These are phyloP conservation scores for Channallabes apus DNA, from an alignment of 2,797 vertebrate species.

Conservation along the genomic window DNA sequence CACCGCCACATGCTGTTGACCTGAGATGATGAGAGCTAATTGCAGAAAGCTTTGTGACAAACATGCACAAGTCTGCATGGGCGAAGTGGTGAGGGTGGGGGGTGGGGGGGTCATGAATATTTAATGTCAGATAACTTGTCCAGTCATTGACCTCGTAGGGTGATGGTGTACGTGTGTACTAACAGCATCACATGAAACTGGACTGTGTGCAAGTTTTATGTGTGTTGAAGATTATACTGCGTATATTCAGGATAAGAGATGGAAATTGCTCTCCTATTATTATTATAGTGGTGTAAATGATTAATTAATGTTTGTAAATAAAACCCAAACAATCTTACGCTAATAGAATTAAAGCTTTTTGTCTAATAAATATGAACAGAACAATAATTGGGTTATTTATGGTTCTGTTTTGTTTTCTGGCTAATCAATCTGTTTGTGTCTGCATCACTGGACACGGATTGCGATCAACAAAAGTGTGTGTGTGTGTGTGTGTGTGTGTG, in stretches of 20 bases:
- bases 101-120: conserved; percentile 17
- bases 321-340: conserved; percentile 14
- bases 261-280: conserved; percentile 28
- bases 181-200: background rate
- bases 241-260: background rate
- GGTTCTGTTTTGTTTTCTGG: background rate
- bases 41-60: conserved; percentile 17
- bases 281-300: background rate
- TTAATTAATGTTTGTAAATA: conserved; percentile 29
- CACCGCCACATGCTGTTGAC: conserved; percentile 13
- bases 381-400: conserved; percentile 22
- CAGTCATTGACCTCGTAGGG: conserved; percentile 10
- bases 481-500: too few relatives aligned
- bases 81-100: too few relatives aligned
- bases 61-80: conserved; percentile 9
- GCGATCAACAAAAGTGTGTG: background rate
- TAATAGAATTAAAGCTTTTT: conserved; percentile 20
- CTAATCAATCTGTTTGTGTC: conserved; percentile 3
- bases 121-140: conserved; percentile 25
- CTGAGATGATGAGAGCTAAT: conserved; percentile 27
- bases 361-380: background rate
- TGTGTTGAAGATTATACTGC: background rate
- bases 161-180: conserved; percentile 12
- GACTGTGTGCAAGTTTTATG: too few relatives aligned
- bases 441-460: background rate